phyloP scores from a whole-genome alignment of 2,797 vertebrate genomes.

The Sebastes minor region DNA sequence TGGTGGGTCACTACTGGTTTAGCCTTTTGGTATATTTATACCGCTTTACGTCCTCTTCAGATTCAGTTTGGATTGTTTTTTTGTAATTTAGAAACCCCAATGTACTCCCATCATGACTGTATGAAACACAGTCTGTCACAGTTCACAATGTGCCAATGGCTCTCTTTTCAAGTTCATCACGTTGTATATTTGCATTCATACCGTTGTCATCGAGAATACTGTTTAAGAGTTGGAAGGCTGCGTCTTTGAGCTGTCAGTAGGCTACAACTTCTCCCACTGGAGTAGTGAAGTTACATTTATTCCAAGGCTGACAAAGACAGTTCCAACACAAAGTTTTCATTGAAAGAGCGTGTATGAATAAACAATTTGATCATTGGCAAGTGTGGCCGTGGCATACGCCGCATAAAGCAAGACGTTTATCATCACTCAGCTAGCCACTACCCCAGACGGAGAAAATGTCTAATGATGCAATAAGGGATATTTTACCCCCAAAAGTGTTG shows the following conservation, averaged over 20 bases:
- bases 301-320: slow-evolving; percentile 23
- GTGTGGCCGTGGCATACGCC: background rate
- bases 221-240: slow-evolving; percentile 1
- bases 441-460: slow-evolving; percentile 7
- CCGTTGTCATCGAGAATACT: background rate
- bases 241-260: slow-evolving; percentile 4
- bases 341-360: slow-evolving; percentile 17
- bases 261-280: background rate
- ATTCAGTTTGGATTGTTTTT: background rate
- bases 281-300: slow-evolving; percentile 1
- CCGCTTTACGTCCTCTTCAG: background rate
- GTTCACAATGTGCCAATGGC: background rate
- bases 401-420: slow-evolving; percentile 37
- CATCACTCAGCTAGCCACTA: slow-evolving; percentile 18
- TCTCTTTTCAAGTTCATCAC: background rate
- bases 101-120: background rate
- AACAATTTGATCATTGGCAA: slow-evolving; percentile 27
- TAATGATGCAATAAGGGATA: slow-evolving; percentile 36
- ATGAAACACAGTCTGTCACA: background rate
- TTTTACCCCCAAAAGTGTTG: slow-evolving; percentile 28
- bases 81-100: background rate
- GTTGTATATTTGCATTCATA: background rate
- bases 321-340: slow-evolving; percentile 45
- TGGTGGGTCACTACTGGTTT: background rate
- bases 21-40: background rate